A percentile compares a stretch with the other conserved stretches of the same genome.
These are phyloP conservation scores for Centrocercus urophasianus DNA, from an alignment of 2,113 vertebrate genomes.

Conservation along the genomic window DNA sequence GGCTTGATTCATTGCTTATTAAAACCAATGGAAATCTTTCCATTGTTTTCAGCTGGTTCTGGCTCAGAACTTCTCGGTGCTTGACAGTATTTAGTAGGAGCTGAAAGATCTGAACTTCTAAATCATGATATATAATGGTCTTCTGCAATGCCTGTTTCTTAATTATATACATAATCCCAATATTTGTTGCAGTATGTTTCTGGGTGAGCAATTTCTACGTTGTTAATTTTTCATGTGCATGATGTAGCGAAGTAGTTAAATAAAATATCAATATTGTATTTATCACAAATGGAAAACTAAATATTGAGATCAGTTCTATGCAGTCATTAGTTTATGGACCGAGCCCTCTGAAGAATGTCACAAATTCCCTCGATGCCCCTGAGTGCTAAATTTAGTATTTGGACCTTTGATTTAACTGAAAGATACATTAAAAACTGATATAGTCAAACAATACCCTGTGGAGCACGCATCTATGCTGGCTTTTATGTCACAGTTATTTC, in stretches of 20 bases:
- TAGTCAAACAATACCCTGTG: conserved; percentile 77
- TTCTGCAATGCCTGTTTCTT: conserved; percentile 38
- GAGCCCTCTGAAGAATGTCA: conserved; percentile 75
- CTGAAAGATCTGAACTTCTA: conserved; percentile 64
- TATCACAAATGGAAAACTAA: conserved; percentile 73
- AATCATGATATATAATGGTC: conserved; percentile 34
- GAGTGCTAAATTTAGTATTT: conserved; percentile 78
- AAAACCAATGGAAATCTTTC: conserved; percentile 57
- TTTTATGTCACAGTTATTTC: conserved; percentile 75
- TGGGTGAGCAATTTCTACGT: neutral
- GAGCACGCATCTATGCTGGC: conserved; percentile 66
- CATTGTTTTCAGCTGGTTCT: conserved; percentile 62
- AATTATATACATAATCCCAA: conserved; percentile 13
- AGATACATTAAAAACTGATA: conserved; percentile 78
- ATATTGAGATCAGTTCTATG: conserved; percentile 71
- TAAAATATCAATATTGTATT: conserved; percentile 68
- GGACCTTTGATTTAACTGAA: conserved; percentile 80
- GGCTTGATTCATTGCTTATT: conserved; percentile 52
- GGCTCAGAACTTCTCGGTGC: conserved; percentile 34
- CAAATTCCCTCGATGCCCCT: conserved; percentile 77
- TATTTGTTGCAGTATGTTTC: conserved; percentile 7
- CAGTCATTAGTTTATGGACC: conserved; percentile 76
- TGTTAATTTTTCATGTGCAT: neutral
- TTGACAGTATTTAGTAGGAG: conserved; percentile 61
- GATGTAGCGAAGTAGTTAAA: conserved; percentile 71